These are phyloP conservation scores for Varecia variegata DNA, from an alignment of 2,797 vertebrate species.

Conservation along the genomic window DNA sequence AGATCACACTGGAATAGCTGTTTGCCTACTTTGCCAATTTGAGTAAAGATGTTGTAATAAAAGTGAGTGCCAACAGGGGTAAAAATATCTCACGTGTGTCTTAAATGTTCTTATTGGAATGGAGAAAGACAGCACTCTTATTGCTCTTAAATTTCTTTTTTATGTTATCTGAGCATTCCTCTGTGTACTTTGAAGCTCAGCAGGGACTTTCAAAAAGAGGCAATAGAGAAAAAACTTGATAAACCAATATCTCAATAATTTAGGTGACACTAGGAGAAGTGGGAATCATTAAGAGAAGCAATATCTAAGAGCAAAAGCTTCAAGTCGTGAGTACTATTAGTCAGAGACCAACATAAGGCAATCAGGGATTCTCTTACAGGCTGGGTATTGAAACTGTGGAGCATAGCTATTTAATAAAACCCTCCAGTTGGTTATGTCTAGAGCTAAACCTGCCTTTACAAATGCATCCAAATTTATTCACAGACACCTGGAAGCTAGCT, in stretches of 20 bases:
- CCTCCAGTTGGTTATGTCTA: neutral
- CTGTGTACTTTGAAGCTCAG: slow-evolving; percentile 62
- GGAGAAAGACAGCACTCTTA: slow-evolving; percentile 56
- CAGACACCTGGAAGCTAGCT: neutral
- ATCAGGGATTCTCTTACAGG: neutral
- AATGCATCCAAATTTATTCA: neutral
- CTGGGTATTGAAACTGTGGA: neutral
- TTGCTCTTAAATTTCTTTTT: slow-evolving; percentile 66
- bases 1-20: slow-evolving; percentile 22
- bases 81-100: slow-evolving; percentile 40
- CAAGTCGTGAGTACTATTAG: neutral
- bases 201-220: slow-evolving; percentile 60
- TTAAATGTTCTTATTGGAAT: slow-evolving; percentile 66
- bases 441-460: neutral
- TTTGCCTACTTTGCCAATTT: slow-evolving; percentile 49
- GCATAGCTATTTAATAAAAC: neutral
- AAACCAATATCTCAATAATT: slow-evolving; percentile 79
- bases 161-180: slow-evolving; percentile 64
- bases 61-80: slow-evolving; percentile 35
- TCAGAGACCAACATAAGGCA: neutral
- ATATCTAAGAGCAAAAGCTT: slow-evolving; percentile 29
- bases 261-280: slow-evolving; percentile 61
- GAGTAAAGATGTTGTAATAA: slow-evolving; percentile 60
- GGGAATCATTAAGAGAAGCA: slow-evolving; percentile 65
- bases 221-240: slow-evolving; percentile 59